Conservation (phyloP, 2,113 vertebrate species). For the Corythoichthys intestinalis region DNA sequence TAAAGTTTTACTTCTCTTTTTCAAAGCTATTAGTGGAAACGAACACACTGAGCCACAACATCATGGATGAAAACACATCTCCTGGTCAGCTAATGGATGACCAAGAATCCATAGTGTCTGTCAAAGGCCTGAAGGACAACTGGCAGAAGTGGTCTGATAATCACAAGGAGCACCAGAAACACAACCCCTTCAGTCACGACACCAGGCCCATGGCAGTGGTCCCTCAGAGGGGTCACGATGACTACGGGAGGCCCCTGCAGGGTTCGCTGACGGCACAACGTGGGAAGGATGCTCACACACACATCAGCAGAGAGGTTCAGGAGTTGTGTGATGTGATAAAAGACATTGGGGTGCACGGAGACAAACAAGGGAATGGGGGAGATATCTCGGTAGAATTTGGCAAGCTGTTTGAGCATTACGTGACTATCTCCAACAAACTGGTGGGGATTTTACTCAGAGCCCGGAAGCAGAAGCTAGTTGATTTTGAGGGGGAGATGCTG, state of each 20-base stretch:
- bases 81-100: conserved; percentile 13
- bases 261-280: conserved; percentile 82
- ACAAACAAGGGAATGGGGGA: conserved; percentile 7
- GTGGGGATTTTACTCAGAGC: conserved; percentile 84
- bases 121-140: conserved; percentile 75
- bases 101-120: conserved; percentile 45
- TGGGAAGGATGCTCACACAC: conserved; percentile 79
- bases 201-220: conserved; percentile 27
- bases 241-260: conserved; percentile 80
- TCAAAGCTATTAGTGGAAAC: conserved; percentile 13
- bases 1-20: neutral
- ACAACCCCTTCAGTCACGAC: conserved; percentile 80
- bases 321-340: conserved; percentile 79
- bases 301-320: conserved; percentile 77
- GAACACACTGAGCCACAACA: conserved; percentile 15
- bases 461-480: conserved; percentile 80
- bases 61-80: conserved; percentile 38
- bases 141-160: conserved; percentile 86
- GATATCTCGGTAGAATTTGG: conserved; percentile 73
- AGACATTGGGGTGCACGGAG: conserved; percentile 63
- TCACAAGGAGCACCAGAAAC: conserved; percentile 78
- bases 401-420: conserved; percentile 82
- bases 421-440: conserved; percentile 86
- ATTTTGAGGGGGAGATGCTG: conserved; percentile 89
- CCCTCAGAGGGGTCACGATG: conserved; percentile 45